Evolutionary conservation across 2,797 vertebrate species (phyloP), one percentile per base, ranked within the genome.

Genomic region (Sebastes nivosus): DNA sequence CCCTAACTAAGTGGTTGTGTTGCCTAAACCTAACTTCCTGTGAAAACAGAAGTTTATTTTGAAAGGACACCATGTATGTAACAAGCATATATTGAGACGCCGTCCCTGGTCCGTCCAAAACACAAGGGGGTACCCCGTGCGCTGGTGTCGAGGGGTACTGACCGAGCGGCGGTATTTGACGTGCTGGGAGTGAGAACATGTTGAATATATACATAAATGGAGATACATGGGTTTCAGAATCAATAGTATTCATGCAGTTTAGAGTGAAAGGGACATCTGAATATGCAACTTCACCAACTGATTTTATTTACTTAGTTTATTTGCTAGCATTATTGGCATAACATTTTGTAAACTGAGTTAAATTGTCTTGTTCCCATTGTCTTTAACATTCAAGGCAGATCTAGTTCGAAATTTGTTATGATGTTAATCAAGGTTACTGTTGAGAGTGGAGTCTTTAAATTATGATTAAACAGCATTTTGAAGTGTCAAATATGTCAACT

Each of bases 341-440:
- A n/a, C 20, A n/a, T n/a, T n/a, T 52, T n/a, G 20, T 52, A 4
- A 52, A 20, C 7, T 52, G 18, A 52, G 8, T 8, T 52, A 0
- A 20, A 52, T 52, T 52, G 0, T 10, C 8, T n/a, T 50, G 18
- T 20, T 50, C 1, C 16, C 46, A 20, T 1, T 42, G 0, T 42
- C 42, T 46, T 46, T 46, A 46, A 46, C 42, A 46, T 46, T 46
- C 42, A 46, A 46, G 42, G 50, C 18, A 20, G 50, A 52, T 52
- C 3, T 52, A 8, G 1, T n/a, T 52, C 0, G 20, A 52, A n/a
- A 52, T n/a, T 4, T n/a, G 18, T n/a, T 20, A 52, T n/a, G 18
- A 52, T 52, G 8, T n/a, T n/a, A 52, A n/a, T n/a, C 20, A n/a
- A 52, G 8, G 20, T 52, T 20, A 52, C 50, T n/a, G 50, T 52